Percentiles rank a stretch among this genome's conserved stretches.
Evolutionary conservation across 2,888 invertebrate species (phyloP).

Genomic region (Diloba caeruleocephala): DNA sequence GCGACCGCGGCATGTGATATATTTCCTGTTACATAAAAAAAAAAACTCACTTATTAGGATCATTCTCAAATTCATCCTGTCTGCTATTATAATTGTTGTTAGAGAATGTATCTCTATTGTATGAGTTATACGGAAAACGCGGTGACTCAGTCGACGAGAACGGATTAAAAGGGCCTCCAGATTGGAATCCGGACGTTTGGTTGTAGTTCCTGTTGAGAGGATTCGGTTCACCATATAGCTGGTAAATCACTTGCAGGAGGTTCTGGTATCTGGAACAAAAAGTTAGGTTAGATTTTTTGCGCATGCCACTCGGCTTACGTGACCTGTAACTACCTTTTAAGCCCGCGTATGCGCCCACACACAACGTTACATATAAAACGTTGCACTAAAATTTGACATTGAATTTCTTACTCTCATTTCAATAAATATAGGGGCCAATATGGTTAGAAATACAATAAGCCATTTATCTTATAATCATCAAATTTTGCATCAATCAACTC

Average conservation of each 20-base stretch:
- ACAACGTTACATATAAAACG: too few species aligned
- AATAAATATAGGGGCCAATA: too few species aligned
- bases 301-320: too few species aligned
- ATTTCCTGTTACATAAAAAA: too few species aligned
- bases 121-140: conserved; percentile 63
- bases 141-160: conserved; percentile 69
- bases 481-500: too few species aligned
- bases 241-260: conserved; percentile 90
- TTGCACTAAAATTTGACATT: too few species aligned
- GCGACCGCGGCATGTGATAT: too few species aligned
- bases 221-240: conserved; percentile 87
- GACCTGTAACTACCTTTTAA: too few species aligned
- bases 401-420: too few species aligned
- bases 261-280: conserved; percentile 88
- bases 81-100: conserved; percentile 46
- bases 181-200: conserved; percentile 60
- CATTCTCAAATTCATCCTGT: conserved; percentile 44
- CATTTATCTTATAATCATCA: too few species aligned
- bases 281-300: background rate
- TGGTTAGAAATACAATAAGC: too few species aligned
- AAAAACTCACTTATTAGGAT: conserved; percentile 54
- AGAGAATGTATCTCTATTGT: conserved; percentile 60
- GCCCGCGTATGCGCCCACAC: too few species aligned
- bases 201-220: conserved; percentile 73
- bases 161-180: conserved; percentile 68